These are phyloP conservation scores for Euzophera pinguis DNA, from an alignment of 2,888 invertebrate genomes.

Conservation along the genomic window DNA sequence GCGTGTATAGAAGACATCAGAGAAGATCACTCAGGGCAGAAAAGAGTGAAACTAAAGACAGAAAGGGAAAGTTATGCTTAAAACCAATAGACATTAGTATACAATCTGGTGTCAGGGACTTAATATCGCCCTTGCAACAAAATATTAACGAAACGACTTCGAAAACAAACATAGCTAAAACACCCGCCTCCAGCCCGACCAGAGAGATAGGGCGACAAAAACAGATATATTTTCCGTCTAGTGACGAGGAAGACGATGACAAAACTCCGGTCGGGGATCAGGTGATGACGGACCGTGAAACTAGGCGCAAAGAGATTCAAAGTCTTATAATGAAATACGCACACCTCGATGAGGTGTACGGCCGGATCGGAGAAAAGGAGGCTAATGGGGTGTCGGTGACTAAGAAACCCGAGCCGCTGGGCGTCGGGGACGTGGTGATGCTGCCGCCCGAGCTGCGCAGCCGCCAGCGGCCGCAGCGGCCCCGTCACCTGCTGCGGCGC, in stretches of 20 bases:
- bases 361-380: constrained; percentile 63
- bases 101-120: constrained; percentile 68
- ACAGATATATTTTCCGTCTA: constrained; percentile 71
- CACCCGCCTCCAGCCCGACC: constrained; percentile 59
- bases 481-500: constrained; percentile 73
- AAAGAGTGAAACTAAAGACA: constrained; percentile 81
- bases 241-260: constrained; percentile 78
- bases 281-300: constrained; percentile 85
- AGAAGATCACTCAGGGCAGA: constrained; percentile 81
- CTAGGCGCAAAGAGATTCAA: constrained; percentile 90
- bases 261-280: constrained; percentile 78
- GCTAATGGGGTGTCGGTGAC: constrained; percentile 43
- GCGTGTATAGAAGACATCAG: constrained; percentile 71
- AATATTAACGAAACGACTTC: constrained; percentile 53
- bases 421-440: constrained; percentile 63
- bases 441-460: constrained; percentile 70
- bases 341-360: constrained; percentile 86
- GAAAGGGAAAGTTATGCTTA: constrained; percentile 71
- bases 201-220: constrained; percentile 62
- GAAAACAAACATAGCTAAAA: constrained; percentile 47
- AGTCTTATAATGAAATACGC: constrained; percentile 91
- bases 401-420: constrained; percentile 53
- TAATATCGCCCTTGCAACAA: constrained; percentile 69
- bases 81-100: constrained; percentile 77
- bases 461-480: constrained; percentile 60